Conservation (phyloP, 2,113 vertebrate species). For the Procavia capensis region DNA sequence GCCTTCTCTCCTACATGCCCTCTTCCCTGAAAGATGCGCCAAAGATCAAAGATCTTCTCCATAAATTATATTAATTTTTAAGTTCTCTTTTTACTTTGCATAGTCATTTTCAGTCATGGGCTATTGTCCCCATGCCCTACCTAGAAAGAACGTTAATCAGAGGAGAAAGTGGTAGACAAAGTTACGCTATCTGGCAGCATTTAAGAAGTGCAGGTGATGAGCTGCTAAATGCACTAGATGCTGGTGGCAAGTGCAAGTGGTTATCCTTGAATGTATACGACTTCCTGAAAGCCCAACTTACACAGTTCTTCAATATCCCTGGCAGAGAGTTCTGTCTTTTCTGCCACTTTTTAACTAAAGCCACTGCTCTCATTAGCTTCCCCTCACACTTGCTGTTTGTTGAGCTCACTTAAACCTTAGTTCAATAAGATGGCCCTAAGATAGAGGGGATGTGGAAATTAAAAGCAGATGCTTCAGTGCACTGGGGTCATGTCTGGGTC, state of each 20-base stretch:
- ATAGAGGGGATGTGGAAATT: conserved; percentile 70
- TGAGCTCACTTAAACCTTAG: conserved; percentile 43
- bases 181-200: background rate
- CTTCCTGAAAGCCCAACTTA: background rate
- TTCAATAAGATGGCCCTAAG: conserved; percentile 57
- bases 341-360: conserved; percentile 1
- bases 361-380: conserved; percentile 3
- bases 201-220: background rate
- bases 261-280: background rate
- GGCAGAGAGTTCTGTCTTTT: background rate
- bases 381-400: background rate
- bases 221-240: background rate
- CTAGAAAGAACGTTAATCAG: background rate
- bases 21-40: background rate
- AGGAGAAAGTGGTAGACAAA: background rate
- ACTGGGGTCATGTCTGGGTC: conserved; percentile 72
- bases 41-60: background rate
- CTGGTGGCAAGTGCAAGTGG: background rate
- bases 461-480: conserved; percentile 73
- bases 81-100: background rate
- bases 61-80: background rate
- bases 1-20: background rate
- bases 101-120: background rate
- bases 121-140: accelerated
- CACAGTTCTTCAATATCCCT: background rate